phyloP scores from a whole-genome alignment of 1,140 invertebrate species.

The Chrysopa pallens region DNA sequence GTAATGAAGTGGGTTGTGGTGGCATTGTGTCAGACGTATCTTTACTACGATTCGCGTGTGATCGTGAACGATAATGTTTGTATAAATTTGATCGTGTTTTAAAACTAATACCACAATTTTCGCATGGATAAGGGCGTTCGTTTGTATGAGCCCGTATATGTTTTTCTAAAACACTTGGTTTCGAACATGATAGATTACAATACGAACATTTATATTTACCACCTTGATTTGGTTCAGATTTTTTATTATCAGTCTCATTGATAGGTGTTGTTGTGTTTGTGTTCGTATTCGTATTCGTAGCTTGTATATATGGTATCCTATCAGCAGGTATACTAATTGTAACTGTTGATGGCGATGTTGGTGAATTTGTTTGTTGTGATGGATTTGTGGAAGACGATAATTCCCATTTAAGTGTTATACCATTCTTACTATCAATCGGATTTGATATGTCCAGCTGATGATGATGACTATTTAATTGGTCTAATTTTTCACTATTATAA shows the following conservation, averaged over 20 bases:
- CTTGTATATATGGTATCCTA: no score
- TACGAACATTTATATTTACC: constrained; percentile 67
- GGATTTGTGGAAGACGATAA: no score
- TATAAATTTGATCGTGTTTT: constrained; percentile 90
- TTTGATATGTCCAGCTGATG: no score
- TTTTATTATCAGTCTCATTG: not conserved
- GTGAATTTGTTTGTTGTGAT: no score
- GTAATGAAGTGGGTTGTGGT: constrained; percentile 49
- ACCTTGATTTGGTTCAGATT: constrained; percentile 1
- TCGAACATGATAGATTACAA: constrained; percentile 74
- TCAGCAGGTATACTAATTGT: no score
- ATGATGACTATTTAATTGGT: no score
- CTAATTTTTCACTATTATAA: no score
- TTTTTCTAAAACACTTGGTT: constrained; percentile 86
- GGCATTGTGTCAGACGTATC: not conserved
- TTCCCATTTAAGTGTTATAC: no score
- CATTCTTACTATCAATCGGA: no score
- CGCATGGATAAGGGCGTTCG: constrained; percentile 78
- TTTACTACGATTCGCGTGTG: constrained; percentile 41
- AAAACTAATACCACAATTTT: constrained; percentile 76
- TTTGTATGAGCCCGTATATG: constrained; percentile 86
- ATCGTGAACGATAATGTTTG: constrained; percentile 68
- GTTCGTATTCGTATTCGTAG: no score
- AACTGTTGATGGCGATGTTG: no score
- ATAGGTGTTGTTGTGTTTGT: no score